A percentile compares a stretch with the other conserved stretches of the same genome.
These are phyloP conservation scores for Neopipo cinnamomea DNA, from an alignment of 2,113 vertebrate species.

Conservation along the genomic window DNA sequence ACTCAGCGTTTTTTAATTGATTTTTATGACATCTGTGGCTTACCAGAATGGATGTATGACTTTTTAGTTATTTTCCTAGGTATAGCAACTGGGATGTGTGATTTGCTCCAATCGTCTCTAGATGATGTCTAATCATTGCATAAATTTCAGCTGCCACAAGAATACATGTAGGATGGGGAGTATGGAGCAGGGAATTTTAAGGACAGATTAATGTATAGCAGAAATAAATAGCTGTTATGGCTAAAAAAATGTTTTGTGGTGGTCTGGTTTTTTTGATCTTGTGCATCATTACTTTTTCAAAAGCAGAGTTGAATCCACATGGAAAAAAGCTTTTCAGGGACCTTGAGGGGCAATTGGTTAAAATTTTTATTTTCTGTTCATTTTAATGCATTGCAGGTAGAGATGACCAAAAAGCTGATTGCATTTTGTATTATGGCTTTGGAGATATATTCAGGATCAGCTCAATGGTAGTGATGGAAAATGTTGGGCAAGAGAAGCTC, in stretches of 20 bases:
- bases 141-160: neutral
- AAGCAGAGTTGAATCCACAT: neutral
- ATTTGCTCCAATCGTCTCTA: neutral
- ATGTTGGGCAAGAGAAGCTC: slow-evolving; percentile 92
- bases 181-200: neutral
- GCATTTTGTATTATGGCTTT: slow-evolving; percentile 92
- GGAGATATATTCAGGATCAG: slow-evolving; percentile 93
- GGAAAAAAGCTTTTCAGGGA: neutral
- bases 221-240: neutral
- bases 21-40: neutral
- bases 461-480: slow-evolving; percentile 98
- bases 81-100: neutral
- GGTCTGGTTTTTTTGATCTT: neutral
- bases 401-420: slow-evolving; percentile 90
- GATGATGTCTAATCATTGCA: neutral
- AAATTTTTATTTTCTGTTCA: neutral
- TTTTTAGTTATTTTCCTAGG: neutral
- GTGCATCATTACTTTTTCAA: neutral
- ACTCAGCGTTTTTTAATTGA: neutral
- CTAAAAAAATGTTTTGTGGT: neutral
- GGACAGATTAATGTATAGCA: neutral
- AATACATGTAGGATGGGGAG: neutral
- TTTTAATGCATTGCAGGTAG: slow-evolving; percentile 78
- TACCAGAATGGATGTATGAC: neutral
- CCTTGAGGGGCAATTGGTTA: neutral